A percentile compares a stretch with the other conserved stretches of the same genome.
Conservation (phyloP, 2,113 vertebrate species). For the Nothobranchius kuhntae region DNA sequence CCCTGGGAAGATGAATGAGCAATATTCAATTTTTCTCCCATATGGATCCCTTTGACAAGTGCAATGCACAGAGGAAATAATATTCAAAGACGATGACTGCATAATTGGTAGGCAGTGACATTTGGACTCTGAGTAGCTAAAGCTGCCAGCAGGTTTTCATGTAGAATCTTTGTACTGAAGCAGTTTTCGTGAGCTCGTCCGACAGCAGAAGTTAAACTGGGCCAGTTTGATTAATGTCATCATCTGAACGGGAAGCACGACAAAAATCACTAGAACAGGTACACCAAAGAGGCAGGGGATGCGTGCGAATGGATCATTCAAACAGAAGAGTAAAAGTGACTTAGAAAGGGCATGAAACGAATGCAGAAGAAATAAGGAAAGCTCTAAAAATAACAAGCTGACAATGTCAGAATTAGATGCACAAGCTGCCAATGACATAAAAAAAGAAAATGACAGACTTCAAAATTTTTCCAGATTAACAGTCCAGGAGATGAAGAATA, state of each 20-base stretch:
- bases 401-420: neutral
- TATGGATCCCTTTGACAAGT: constrained; percentile 39
- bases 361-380: neutral
- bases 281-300: constrained; percentile 7
- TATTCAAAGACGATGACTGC: constrained; percentile 3
- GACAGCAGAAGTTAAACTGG: constrained; percentile 45
- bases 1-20: constrained; percentile 49
- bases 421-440: neutral
- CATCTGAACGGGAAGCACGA: constrained; percentile 25
- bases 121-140: constrained; percentile 23
- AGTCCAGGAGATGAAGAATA: constrained; percentile 11
- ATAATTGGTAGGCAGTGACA: constrained; percentile 9
- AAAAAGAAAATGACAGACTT: neutral
- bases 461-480: neutral
- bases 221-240: constrained; percentile 72
- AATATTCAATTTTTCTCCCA: constrained; percentile 57
- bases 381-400: neutral
- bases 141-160: constrained; percentile 15
- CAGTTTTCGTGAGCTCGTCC: constrained; percentile 22
- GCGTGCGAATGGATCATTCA: constrained; percentile 14
- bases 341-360: neutral
- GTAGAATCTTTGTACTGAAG: constrained; percentile 29
- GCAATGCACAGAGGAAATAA: constrained; percentile 18
- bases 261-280: constrained; percentile 35
- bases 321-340: neutral